phyloP scores from a whole-genome alignment of 92 coral and sea anemone genomes.

The Actinernus sp. region DNA sequence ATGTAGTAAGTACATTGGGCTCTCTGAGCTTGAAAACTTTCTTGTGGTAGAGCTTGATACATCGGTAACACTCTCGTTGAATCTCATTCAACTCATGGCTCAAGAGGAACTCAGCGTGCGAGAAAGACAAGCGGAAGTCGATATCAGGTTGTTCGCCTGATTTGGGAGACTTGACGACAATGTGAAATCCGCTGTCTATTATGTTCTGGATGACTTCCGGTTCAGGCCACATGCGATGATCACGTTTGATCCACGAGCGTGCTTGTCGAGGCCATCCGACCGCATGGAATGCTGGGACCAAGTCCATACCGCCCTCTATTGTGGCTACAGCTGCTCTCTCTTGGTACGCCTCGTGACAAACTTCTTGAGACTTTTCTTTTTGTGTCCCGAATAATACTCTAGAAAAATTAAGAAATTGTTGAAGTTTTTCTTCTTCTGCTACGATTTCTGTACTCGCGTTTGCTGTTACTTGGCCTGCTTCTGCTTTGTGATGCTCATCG shows the following conservation, averaged over 20 bases:
- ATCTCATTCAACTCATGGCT: conserved; percentile 62
- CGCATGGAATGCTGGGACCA: conserved; percentile 75
- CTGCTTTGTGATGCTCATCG: neutral
- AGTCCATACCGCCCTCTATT: conserved; percentile 50
- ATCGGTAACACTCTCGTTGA: conserved; percentile 78
- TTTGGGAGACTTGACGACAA: conserved; percentile 67
- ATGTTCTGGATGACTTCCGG: conserved; percentile 38
- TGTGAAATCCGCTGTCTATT: conserved; percentile 64
- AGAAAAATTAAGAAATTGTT: neutral
- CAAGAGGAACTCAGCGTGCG: conserved; percentile 77
- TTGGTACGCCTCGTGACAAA: neutral
- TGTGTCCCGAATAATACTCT: neutral
- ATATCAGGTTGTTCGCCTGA: conserved; percentile 38
- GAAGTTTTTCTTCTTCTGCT: neutral
- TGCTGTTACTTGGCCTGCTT: neutral
- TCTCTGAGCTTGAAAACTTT: conserved; percentile 21
- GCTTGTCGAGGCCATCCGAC: conserved; percentile 76
- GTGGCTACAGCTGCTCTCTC: conserved; percentile 6
- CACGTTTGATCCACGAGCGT: conserved; percentile 60
- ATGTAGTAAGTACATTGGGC: conserved; percentile 52
- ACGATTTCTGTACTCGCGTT: neutral
- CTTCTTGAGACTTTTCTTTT: neutral
- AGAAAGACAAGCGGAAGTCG: conserved; percentile 82
- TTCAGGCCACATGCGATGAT: conserved; percentile 81
- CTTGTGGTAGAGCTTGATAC: conserved; percentile 61